Evolutionary conservation across 2,113 vertebrate species (phyloP).

Genomic region (Lophura nycthemera): DNA sequence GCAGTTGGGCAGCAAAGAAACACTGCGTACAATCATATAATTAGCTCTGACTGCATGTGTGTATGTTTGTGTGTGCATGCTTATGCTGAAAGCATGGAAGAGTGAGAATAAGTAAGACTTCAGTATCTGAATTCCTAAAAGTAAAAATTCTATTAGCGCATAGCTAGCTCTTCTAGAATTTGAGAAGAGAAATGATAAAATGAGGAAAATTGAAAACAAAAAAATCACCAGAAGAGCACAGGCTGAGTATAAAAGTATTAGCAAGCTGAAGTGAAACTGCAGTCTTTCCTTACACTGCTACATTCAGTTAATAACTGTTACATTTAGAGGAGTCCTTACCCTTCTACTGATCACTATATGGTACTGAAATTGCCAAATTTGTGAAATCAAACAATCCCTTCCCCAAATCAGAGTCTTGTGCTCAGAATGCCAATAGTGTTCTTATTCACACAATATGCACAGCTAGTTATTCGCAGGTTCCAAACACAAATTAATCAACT

Average conservation of each 20-base stretch:
- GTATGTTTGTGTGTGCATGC: too few species aligned
- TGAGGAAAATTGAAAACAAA: too few species aligned
- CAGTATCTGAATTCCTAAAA: not conserved
- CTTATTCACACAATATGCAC: not conserved
- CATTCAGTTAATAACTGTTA: not conserved
- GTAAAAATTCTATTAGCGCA: not conserved
- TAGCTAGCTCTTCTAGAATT: not conserved
- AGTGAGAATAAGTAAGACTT: not conserved
- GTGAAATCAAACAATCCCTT: not conserved
- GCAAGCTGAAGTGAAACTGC: not conserved
- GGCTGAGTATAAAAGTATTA: not conserved
- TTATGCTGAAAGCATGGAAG: not conserved
- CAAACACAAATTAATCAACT: not conserved
- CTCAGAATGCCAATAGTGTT: not conserved
- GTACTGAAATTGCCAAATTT: not conserved
- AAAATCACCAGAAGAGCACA: not conserved
- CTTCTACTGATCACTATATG: not conserved
- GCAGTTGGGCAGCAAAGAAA: not conserved
- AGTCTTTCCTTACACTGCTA: not conserved
- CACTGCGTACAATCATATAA: not conserved
- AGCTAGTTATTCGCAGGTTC: not conserved
- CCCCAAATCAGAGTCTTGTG: not conserved
- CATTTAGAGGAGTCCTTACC: not conserved
- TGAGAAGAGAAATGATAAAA: not conserved
- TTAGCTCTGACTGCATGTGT: fast-evolving